Base-by-base conservation (phyloP, 2,113 vertebrate species). In the Rhynchomys soricoides region DNA sequence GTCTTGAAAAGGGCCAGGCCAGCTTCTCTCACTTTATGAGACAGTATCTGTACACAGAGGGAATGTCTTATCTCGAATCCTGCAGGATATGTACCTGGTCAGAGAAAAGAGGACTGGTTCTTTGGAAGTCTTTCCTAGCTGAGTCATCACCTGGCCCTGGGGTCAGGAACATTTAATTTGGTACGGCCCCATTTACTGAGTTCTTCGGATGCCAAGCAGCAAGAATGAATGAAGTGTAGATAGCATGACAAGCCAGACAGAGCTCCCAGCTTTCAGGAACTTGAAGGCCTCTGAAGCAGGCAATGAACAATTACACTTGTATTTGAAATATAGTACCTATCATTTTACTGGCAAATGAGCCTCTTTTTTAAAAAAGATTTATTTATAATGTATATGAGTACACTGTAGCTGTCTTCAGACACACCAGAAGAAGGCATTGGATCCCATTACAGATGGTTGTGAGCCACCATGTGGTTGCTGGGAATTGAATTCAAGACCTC, bases 341-440 rank as follows among this genome's bases (percentile, higher is more conserved):
- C 52, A 52, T 82, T 96, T 95, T 81, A 90, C 75, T 92, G 86
- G 55, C 59, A 92, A 95, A 71, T n/a, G n/a, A n/a, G n/a, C n/a
- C n/a, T n/a, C n/a, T n/a, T n/a, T n/a, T n/a, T n/a, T n/a, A n/a
- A n/a, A n/a, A n/a, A n/a, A n/a, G n/a, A n/a, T n/a, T n/a, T n/a
- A n/a, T n/a, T n/a, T n/a, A n/a, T n/a, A n/a, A n/a, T n/a, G n/a
- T n/a, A n/a, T n/a, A n/a, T n/a, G n/a, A n/a, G n/a, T n/a, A n/a
- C n/a, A n/a, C n/a, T n/a, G n/a, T n/a, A n/a, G n/a, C n/a, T n/a
- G n/a, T n/a, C n/a, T n/a, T n/a, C n/a, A n/a, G n/a, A n/a, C n/a
- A n/a, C n/a, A n/a, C n/a, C n/a, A n/a, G n/a, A n/a, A n/a, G n/a
- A n/a, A n/a, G n/a, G n/a, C n/a, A n/a, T n/a, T n/a, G n/a, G n/a